These are phyloP conservation scores for Ammodytes marinus DNA, from an alignment of 2,113 vertebrate species.

Conservation along the genomic window DNA sequence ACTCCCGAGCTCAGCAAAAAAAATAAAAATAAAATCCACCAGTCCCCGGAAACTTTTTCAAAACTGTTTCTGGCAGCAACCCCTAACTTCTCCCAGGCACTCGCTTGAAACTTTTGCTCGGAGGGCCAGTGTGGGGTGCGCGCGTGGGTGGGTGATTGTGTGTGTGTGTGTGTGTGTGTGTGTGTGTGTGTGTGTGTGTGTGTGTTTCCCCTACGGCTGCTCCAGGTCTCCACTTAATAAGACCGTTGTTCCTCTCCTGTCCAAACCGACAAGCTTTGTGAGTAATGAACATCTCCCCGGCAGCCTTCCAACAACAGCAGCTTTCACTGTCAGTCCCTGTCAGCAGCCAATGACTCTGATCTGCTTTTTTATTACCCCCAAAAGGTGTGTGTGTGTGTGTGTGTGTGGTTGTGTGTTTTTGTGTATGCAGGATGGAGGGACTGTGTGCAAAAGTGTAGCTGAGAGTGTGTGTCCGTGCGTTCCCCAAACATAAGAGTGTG, in stretches of 20 bases:
- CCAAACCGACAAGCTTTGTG: constrained; percentile 77
- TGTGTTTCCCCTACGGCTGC: constrained; percentile 76
- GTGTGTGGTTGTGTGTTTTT: neutral
- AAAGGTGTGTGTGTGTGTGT: constrained; percentile 50
- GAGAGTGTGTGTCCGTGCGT: constrained; percentile 29
- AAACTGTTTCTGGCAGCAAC: constrained; percentile 52
- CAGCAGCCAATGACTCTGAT: constrained; percentile 79
- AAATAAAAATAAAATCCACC: neutral
- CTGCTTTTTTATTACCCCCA: constrained; percentile 80
- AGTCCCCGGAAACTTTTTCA: constrained; percentile 27
- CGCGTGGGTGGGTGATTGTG: neutral
- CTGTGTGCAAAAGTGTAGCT: constrained; percentile 32
- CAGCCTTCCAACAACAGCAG: constrained; percentile 77
- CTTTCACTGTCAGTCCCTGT: constrained; percentile 77
- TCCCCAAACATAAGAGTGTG: constrained; percentile 16
- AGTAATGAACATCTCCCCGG: constrained; percentile 84
- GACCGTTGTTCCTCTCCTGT: constrained; percentile 79
- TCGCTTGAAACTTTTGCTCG: constrained; percentile 58
- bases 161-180: constrained; percentile 66
- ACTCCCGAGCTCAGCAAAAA: constrained; percentile 55
- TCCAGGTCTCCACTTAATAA: constrained; percentile 85
- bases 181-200: constrained; percentile 62
- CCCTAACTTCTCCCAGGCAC: constrained; percentile 62
- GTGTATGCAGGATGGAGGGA: neutral
- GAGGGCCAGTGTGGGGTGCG: constrained; percentile 51